Conservation (phyloP, 1,140 invertebrate genomes). For the Chelonus insularis region DNA sequence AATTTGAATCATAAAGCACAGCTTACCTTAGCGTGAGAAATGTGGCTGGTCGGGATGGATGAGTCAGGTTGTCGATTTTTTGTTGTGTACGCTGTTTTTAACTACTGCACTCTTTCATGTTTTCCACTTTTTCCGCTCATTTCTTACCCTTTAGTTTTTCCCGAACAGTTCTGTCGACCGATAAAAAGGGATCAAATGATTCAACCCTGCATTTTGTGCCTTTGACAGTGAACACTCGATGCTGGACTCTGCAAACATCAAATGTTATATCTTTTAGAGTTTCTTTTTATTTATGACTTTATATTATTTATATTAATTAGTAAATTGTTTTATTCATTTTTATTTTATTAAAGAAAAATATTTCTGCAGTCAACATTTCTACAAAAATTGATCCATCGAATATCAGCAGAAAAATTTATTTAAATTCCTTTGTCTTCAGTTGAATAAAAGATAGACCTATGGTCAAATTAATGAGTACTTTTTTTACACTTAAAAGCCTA, state of each 20-base stretch:
- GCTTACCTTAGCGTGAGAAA: slow-evolving; percentile 48
- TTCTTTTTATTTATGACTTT: too few relatives aligned
- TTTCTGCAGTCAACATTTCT: too few relatives aligned
- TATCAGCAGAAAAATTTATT: too few relatives aligned
- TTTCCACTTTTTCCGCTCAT: slow-evolving; percentile 12
- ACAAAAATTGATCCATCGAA: too few relatives aligned
- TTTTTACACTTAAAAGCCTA: too few relatives aligned
- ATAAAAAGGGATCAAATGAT: background rate
- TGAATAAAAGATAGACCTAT: too few relatives aligned
- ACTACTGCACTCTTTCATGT: slow-evolving; percentile 39
- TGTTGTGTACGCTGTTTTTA: slow-evolving; percentile 41
- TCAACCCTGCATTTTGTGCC: background rate
- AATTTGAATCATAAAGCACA: background rate
- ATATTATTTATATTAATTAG: too few relatives aligned
- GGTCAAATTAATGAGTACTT: too few relatives aligned
- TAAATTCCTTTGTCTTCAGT: too few relatives aligned
- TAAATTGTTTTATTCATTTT: too few relatives aligned
- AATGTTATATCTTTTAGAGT: background rate
- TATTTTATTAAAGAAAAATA: too few relatives aligned
- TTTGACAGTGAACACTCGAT: too few relatives aligned
- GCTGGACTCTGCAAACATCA: background rate
- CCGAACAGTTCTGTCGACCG: background rate
- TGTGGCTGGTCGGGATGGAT: slow-evolving; percentile 45
- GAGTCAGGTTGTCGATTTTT: slow-evolving; percentile 47
- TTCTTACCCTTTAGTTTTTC: slow-evolving; percentile 4